These are phyloP conservation scores for Hydropsyche tenuis DNA, from an alignment of 1,140 invertebrate species.

Conservation along the genomic window DNA sequence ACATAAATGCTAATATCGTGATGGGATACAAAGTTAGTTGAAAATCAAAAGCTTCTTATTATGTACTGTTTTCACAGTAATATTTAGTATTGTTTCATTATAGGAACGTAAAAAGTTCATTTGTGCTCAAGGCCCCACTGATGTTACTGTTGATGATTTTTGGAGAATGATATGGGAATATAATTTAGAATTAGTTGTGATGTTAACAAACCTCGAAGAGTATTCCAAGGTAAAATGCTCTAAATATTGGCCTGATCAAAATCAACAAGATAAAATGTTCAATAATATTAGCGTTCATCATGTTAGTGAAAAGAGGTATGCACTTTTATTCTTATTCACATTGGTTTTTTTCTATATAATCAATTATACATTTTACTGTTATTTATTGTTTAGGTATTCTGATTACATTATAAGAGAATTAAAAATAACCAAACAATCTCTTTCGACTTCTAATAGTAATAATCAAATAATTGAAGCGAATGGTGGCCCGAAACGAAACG, in stretches of 20 bases:
- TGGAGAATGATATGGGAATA: conserved; percentile 99
- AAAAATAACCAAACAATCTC: conserved; percentile 64
- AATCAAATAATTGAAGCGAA: conserved; percentile 61
- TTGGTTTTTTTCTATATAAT: not conserved
- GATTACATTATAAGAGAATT: conserved; percentile 84
- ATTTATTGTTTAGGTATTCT: conserved; percentile 62
- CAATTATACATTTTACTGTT: not conserved
- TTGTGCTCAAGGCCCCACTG: conserved; percentile 92
- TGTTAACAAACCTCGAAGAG: conserved; percentile 94
- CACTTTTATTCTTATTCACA: not conserved
- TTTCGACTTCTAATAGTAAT: conserved; percentile 57
- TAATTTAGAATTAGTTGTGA: conserved; percentile 87
- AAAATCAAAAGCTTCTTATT: not conserved
- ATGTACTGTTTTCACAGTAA: not conserved
- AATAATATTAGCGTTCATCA: conserved; percentile 81
- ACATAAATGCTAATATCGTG: conserved; percentile 94
- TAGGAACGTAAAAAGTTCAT: conserved; percentile 90
- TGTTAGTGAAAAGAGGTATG: conserved; percentile 72
- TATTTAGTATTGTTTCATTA: conserved; percentile 4
- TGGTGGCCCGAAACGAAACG: conserved; percentile 55
- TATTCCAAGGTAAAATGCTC: conserved; percentile 93
- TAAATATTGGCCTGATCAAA: conserved; percentile 91
- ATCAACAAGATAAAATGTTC: conserved; percentile 76
- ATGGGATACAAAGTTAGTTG: conserved; percentile 78
- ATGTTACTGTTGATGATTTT: conserved; percentile 92